These are phyloP conservation scores for Okamejei kenojei DNA, from an alignment of 2,797 vertebrate genomes.

Conservation along the genomic window DNA sequence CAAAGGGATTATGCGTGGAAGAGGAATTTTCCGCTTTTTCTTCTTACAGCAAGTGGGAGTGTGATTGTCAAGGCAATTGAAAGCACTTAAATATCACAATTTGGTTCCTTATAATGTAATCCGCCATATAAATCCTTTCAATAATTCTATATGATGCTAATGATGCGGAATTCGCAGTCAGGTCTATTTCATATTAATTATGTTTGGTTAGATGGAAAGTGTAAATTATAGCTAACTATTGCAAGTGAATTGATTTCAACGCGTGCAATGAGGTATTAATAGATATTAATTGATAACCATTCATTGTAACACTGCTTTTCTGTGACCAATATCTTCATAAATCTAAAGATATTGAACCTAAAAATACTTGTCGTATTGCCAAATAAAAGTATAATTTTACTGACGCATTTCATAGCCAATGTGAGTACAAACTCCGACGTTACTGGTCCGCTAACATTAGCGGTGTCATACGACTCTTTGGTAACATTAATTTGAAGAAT, in stretches of 20 bases:
- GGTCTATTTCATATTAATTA: no score
- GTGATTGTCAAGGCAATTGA: not conserved
- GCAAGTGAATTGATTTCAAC: not conserved
- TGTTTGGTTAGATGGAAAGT: not conserved
- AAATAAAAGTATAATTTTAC: not conserved
- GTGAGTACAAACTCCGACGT: not conserved
- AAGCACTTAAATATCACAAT: not conserved
- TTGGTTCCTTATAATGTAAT: not conserved
- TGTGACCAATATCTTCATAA: not conserved
- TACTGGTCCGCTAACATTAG: not conserved
- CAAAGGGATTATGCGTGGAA: not conserved
- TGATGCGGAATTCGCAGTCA: not conserved
- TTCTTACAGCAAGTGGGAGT: not conserved
- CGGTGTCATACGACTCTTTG: not conserved
- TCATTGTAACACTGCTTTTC: not conserved
- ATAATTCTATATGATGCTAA: no score
- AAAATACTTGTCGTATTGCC: not conserved
- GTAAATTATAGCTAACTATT: no score
- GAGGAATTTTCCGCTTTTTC: not conserved
- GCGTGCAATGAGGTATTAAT: no score
- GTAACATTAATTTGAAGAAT: not conserved
- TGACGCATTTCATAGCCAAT: not conserved
- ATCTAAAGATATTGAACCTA: not conserved
- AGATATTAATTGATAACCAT: no score
- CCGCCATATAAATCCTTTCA: not conserved